A percentile compares a stretch with the other conserved stretches of the same genome.
Evolutionary conservation across 1,140 invertebrate species (phyloP).

Genomic region (Polypedilum pembai): DNA sequence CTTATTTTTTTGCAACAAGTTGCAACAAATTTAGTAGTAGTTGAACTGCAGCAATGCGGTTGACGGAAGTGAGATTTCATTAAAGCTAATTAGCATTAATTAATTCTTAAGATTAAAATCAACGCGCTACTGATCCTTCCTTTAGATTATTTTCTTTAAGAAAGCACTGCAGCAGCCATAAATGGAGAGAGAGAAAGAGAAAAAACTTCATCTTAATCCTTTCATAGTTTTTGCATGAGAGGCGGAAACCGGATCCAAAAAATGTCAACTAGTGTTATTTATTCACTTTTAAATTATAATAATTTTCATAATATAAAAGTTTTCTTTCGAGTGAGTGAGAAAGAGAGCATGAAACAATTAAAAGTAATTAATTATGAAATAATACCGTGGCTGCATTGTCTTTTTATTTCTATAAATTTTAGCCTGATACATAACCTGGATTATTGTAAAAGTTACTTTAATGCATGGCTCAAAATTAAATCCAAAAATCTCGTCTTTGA

Average conservation of each 20-base stretch:
- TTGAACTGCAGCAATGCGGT: not conserved
- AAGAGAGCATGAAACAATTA: slow-evolving; percentile 5
- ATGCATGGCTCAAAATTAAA: too few species aligned
- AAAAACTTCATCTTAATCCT: slow-evolving; percentile 24
- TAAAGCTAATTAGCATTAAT: slow-evolving; percentile 26
- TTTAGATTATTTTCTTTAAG: not conserved
- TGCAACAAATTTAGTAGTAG: slow-evolving; percentile 9
- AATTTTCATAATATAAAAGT: slow-evolving; percentile 7
- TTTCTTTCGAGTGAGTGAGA: not conserved
- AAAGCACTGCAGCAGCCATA: not conserved
- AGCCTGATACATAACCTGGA: too few species aligned
- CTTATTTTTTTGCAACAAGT: not conserved
- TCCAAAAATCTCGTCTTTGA: too few species aligned
- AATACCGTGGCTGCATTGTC: slow-evolving; percentile 9
- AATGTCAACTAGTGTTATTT: slow-evolving; percentile 27
- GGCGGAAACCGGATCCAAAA: slow-evolving; percentile 12
- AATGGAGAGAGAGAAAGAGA: not conserved
- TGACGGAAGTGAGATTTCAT: slow-evolving; percentile 26
- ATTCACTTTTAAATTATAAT: slow-evolving; percentile 26
- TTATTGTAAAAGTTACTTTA: too few species aligned
- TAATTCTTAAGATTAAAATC: slow-evolving; percentile 26
- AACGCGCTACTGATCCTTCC: not conserved
- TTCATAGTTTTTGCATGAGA: not conserved
- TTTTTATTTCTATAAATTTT: too few species aligned
- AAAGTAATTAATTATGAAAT: slow-evolving; percentile 28